Evolutionary conservation across 2,888 invertebrate genomes (phyloP).

Genomic region (Pyrrhia umbra): DNA sequence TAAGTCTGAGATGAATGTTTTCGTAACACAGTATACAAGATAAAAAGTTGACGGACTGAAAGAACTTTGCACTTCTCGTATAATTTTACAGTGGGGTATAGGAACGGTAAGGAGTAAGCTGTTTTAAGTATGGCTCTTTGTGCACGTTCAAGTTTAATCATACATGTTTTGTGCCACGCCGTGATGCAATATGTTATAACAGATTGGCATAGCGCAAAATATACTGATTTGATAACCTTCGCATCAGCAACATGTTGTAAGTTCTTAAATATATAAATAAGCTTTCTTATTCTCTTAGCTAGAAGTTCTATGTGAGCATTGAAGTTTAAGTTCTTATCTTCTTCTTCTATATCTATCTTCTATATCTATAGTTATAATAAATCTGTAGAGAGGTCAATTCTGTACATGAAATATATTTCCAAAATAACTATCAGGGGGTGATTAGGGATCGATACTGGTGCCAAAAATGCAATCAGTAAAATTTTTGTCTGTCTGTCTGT

Average conservation of each 20-base stretch:
- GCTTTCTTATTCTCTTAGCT: background rate
- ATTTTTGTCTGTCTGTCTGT: no score
- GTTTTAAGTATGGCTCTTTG: slow-evolving; percentile 16
- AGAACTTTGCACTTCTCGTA: background rate
- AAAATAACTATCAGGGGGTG: no score
- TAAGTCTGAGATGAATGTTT: background rate
- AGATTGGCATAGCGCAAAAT: slow-evolving; percentile 9
- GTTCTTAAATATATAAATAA: slow-evolving; percentile 8
- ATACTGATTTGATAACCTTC: background rate
- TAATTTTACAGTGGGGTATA: slow-evolving; percentile 8
- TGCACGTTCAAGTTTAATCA: slow-evolving; percentile 4
- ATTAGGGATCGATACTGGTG: no score
- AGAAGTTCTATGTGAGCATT: background rate
- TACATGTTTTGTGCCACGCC: background rate
- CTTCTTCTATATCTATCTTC: no score
- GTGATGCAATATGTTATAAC: slow-evolving; percentile 1
- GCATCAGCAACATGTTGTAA: slow-evolving; percentile 4
- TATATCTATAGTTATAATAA: no score
- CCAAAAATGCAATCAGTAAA: no score
- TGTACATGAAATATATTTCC: no score
- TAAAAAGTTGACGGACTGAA: slow-evolving; percentile 11
- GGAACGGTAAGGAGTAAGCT: background rate
- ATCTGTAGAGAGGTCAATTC: no score
- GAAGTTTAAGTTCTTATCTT: no score
- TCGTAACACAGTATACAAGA: background rate